Percentiles rank a stretch among this genome's conserved stretches.
phyloP scores from a whole-genome alignment of 2,113 vertebrate genomes.

The Mormoops blainvillei region DNA sequence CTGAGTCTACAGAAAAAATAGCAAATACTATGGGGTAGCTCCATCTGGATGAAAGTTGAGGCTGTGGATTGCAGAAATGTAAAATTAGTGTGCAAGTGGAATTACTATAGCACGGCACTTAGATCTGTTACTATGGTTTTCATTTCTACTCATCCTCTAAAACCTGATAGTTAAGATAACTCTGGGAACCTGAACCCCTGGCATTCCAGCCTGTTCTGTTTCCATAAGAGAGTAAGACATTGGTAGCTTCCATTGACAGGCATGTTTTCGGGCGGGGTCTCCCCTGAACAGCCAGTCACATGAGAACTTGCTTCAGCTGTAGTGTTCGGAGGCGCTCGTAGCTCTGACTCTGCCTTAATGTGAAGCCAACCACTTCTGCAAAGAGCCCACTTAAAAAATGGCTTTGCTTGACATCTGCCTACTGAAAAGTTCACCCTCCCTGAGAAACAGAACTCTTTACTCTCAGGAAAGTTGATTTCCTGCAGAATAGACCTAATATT shows the following conservation, averaged over 20 bases:
- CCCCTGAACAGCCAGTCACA: background rate
- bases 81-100: background rate
- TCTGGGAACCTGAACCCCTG: background rate
- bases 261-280: background rate
- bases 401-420: conserved; percentile 27
- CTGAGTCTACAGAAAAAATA: background rate
- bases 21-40: background rate
- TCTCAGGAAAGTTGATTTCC: conserved; percentile 45
- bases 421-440: conserved; percentile 24
- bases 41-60: background rate
- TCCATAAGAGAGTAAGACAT: background rate
- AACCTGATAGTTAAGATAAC: background rate
- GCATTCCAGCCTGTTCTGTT: background rate
- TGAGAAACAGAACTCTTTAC: conserved; percentile 39
- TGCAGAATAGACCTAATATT: conserved; percentile 51
- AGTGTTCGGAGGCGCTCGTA: background rate
- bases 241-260: background rate
- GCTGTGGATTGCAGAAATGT: background rate
- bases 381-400: conserved; percentile 54
- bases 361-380: conserved; percentile 48
- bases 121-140: background rate
- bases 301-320: background rate
- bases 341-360: background rate
- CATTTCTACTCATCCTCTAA: background rate
- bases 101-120: background rate